Conservation (phyloP, 2,888 invertebrate species). For the Elaeidobius kamerunicus region DNA sequence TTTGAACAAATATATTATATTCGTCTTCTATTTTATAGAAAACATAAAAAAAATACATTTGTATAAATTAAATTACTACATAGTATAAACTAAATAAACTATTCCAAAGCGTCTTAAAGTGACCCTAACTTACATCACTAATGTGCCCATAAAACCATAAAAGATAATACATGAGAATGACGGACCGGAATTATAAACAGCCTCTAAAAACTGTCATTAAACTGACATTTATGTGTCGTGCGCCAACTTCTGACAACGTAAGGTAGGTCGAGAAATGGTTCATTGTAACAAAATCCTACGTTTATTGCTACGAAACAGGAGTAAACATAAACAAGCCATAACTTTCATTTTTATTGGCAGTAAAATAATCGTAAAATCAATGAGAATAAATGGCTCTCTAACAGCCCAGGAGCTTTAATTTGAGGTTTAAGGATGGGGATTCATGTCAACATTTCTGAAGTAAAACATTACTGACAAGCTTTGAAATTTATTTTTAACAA, state of each 20-base stretch:
- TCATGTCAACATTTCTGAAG: too few species aligned
- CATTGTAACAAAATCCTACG: conserved; percentile 40
- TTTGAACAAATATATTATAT: too few species aligned
- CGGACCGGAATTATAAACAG: conserved; percentile 21
- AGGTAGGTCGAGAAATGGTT: conserved; percentile 27
- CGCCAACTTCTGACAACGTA: conserved; percentile 18
- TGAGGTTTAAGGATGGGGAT: conserved; percentile 4
- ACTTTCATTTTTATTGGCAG: conserved; percentile 51
- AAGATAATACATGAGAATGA: conserved; percentile 18
- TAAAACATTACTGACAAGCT: too few species aligned
- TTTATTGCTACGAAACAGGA: conserved; percentile 50
- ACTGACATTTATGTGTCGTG: conserved; percentile 20
- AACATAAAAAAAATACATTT: too few species aligned
- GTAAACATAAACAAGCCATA: conserved; percentile 53
- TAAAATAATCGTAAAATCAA: conserved; percentile 52
- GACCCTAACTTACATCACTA: too few species aligned
- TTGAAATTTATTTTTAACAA: too few species aligned
- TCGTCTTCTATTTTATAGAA: too few species aligned
- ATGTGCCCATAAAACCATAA: conserved; percentile 1
- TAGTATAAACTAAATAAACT: too few species aligned
- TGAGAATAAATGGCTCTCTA: conserved; percentile 44
- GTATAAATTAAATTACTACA: too few species aligned
- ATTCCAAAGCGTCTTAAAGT: too few species aligned
- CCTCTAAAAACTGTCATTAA: conserved; percentile 29
- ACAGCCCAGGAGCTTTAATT: conserved; percentile 35